A percentile compares a stretch with the other conserved stretches of the same genome.
These are phyloP conservation scores for Anhinga rufa DNA, from an alignment of 2,113 vertebrate genomes.

Conservation along the genomic window DNA sequence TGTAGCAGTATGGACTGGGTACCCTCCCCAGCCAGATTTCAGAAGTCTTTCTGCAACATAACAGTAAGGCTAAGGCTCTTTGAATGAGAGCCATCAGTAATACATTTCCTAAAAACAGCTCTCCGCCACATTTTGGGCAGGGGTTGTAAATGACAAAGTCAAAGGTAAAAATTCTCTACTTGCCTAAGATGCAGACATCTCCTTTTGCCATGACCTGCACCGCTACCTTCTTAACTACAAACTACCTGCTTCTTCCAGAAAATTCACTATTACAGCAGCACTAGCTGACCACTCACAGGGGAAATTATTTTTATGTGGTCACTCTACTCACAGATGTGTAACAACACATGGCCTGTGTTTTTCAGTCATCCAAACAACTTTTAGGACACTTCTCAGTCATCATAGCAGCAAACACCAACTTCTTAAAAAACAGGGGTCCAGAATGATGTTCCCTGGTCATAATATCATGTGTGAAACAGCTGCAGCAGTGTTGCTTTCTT, in stretches of 20 bases:
- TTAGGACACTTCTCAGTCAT: background rate
- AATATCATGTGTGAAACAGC: background rate
- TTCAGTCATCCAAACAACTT: background rate
- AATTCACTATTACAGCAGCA: background rate
- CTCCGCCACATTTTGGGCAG: background rate
- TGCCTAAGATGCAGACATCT: background rate
- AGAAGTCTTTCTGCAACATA: background rate
- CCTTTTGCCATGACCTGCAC: background rate
- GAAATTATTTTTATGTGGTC: background rate
- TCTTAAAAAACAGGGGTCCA: background rate
- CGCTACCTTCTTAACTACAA: background rate
- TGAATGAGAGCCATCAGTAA: background rate
- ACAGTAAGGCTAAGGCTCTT: background rate
- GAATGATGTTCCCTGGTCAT: background rate
- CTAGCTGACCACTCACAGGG: background rate
- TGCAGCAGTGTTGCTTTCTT: background rate
- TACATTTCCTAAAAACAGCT: background rate
- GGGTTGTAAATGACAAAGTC: background rate
- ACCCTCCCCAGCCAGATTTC: background rate
- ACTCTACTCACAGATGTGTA: background rate
- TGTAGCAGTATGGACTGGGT: background rate
- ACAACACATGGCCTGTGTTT: background rate
- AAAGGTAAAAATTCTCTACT: fast-evolving
- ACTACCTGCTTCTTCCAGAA: background rate
- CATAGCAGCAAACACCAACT: background rate